Evolutionary conservation across 1,140 invertebrate species (phyloP), one percentile per base, ranked within the genome.

Genomic region (Solenopsis invicta): DNA sequence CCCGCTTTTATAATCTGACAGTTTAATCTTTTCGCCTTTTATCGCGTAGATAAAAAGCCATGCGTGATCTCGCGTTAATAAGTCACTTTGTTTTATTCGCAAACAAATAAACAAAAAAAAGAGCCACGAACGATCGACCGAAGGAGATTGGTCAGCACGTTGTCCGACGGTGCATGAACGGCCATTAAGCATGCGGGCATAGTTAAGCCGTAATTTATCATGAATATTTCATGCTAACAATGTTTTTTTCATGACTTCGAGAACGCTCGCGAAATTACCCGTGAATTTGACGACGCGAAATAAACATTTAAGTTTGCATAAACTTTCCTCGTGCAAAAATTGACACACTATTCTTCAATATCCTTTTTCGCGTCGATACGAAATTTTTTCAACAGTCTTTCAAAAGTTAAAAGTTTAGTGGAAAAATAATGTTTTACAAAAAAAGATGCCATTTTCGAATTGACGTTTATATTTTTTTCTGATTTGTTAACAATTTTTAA

Each of bases 81-180:
- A 52, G 12, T 85, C 41, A 45, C 41, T 61, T 45, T 84, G 37
- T 41, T 62, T 48, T n/a, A 74, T 21, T 59, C 18, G n/a, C 21
- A 54, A 77, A 41, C n/a, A n/a, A n/a, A n/a, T n/a, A n/a, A n/a
- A n/a, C n/a, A 29, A 29, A 29, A 29, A 82, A 82, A 66, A 5
- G 2, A 6, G 10, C 12, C 45, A 21, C 48, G 56, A 77, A 76
- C 18, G 74, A 81, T 3, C 50, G 52, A 81, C 9, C 29, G 52
- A 82, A 82, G 52, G 41, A 82, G 59, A 81, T 45, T 34, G 2
- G 13, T n/a, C 45, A 48, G 12, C 45, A 24, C 9, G 80, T 37
- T 84, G 48, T 66, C 24, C 61, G 77, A 62, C 21, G 34, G 37
- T 77, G 74, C 61, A 29, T 85, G 61, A 85, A 78, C 18, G 6